Evolutionary conservation across 1,140 invertebrate genomes (phyloP), one percentile per base, ranked within the genome.

Genomic region (Drosophila funebris): DNA sequence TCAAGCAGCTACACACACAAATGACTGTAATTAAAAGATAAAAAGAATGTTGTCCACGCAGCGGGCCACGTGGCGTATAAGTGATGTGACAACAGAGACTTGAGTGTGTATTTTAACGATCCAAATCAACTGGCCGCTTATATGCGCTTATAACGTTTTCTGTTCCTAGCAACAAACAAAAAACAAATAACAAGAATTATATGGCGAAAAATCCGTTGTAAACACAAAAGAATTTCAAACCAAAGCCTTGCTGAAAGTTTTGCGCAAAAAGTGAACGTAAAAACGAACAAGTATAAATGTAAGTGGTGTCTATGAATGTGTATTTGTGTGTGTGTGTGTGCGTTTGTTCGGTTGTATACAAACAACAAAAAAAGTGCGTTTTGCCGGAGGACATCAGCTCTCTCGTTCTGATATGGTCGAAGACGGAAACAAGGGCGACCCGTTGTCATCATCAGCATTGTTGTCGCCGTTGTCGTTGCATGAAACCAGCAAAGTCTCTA

Each of bases 191-290:
- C 46, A 50, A 50, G 46, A 50, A 54, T 57, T 63, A 70, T 48
- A 71, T 57, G 61, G 24, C 62, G 57, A 44, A 57, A 87, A 85
- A 87, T 75, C 67, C 71, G 63, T 62, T 87, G 82, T 82, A 87
- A 85, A 87, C 67, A 87, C 83, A 85, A 85, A 85, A 87, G 82
- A 82, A 82, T 85, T 87, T 87, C 82, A 82, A 87, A 78, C 78
- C 82, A 71, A 85, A 85, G 76, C 73, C 70, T 76, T 82, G 82
- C 74, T 72, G 43, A 87, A 85, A 85, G 63, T 82, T 82, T 85
- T 82, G 22, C 60, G 37, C 60, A 78, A 84, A 68, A 53, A 69
- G 60, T 50, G 36, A 52, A 67, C 41, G 39, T 20, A 74, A 50
- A 69, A 62, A 52, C 20, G 16, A 61, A 44, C 44, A 71, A 56